Evolutionary conservation across 2,888 invertebrate genomes (phyloP).

Genomic region (Sthenelais limicola): DNA sequence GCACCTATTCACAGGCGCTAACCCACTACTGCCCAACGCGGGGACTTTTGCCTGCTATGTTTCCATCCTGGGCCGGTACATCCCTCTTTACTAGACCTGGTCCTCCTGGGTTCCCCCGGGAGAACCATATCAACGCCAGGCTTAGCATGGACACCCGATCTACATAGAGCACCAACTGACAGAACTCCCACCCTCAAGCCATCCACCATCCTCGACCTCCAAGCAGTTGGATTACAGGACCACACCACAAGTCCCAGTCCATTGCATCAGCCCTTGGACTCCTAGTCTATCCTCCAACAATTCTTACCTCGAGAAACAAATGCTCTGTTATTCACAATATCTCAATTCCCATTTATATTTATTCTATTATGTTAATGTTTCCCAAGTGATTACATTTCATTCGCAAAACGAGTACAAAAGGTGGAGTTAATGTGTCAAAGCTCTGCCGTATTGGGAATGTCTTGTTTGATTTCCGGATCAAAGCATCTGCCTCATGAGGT

Average conservation of each 20-base stretch:
- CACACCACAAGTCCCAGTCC: constrained; percentile 92
- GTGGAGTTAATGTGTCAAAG: too few species aligned
- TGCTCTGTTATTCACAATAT: too few species aligned
- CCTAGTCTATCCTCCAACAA: constrained; percentile 8
- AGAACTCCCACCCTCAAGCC: constrained; percentile 91
- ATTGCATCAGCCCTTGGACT: constrained; percentile 37
- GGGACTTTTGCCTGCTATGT: constrained; percentile 99
- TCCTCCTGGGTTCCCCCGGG: constrained; percentile 85
- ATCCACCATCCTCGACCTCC: constrained; percentile 92
- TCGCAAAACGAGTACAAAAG: too few species aligned
- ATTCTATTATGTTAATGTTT: too few species aligned
- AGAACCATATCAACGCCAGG: constrained; percentile 96
- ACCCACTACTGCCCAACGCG: constrained; percentile 99
- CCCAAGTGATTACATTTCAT: too few species aligned
- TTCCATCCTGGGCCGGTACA: constrained; percentile 99
- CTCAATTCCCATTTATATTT: too few species aligned
- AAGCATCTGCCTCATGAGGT: too few species aligned
- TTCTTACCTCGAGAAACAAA: too few species aligned
- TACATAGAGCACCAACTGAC: constrained; percentile 80
- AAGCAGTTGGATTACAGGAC: constrained; percentile 99
- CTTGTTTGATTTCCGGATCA: too few species aligned
- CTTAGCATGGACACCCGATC: constrained; percentile 94
- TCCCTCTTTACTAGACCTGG: constrained; percentile 98
- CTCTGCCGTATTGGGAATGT: too few species aligned
- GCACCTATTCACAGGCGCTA: constrained; percentile 96